These are phyloP conservation scores for Pygoscelis antarcticus DNA, from an alignment of 2,113 vertebrate genomes.

Conservation along the genomic window DNA sequence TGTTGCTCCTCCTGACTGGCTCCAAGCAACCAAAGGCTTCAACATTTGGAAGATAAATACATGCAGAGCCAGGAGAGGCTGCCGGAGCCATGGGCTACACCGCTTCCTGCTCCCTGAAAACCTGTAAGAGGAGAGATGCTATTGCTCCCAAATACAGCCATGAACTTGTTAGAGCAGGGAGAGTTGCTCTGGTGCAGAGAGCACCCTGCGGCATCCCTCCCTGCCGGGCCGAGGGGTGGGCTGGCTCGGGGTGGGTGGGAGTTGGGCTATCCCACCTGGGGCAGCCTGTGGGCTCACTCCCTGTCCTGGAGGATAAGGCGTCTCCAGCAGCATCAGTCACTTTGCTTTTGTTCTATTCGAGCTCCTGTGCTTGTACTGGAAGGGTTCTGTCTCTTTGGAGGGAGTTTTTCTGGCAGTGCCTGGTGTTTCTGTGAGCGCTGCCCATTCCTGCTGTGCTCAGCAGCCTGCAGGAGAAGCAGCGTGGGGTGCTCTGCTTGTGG, in stretches of 20 bases:
- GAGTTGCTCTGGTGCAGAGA: not conserved
- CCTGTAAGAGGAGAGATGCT: not conserved
- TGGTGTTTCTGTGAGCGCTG: not conserved
- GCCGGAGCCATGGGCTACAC: not conserved
- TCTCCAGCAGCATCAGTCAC: not conserved
- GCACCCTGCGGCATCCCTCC: not conserved
- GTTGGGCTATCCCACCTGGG: not conserved
- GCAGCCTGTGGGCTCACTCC: not conserved
- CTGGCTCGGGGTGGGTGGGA: not conserved
- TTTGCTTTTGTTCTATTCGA: not conserved
- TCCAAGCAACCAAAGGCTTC: not conserved
- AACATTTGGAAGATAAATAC: not conserved
- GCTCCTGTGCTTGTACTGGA: not conserved
- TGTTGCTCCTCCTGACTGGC: not conserved
- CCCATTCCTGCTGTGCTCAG: not conserved
- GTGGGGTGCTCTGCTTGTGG: not conserved
- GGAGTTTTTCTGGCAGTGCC: not conserved
- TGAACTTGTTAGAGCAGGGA: not conserved
- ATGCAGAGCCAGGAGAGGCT: not conserved
- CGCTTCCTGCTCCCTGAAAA: not conserved
- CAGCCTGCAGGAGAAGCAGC: not conserved
- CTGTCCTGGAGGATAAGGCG: not conserved
- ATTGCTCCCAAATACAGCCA: not conserved
- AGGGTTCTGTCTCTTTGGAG: not conserved
- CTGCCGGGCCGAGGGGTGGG: rapidly evolving